Evolutionary conservation across 2,888 invertebrate genomes (phyloP), one percentile per base, ranked within the genome.

Genomic region (Drosophila subsilvestris): DNA sequence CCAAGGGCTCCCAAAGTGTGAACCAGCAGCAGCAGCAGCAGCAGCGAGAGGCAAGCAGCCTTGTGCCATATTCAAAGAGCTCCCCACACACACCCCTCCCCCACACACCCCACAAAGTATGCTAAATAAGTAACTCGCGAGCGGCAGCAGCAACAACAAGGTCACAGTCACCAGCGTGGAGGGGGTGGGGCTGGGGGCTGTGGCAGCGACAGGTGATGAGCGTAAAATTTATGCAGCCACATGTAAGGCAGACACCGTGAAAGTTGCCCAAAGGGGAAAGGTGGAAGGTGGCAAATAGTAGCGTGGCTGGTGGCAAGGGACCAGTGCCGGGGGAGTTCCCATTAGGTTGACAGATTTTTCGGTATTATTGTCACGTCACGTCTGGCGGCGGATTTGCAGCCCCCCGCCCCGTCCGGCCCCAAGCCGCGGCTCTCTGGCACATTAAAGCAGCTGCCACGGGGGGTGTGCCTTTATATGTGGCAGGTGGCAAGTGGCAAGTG

Each of bases 141-240:
- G 56, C 61, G 62, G 47, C 56, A 63, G 47, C 56, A 63, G 54
- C 75, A 80, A 73, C 76, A 86, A 86, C 74, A 81, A 86, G 81
- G 81, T 81, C 81, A 78, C 62, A 65, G 53, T 43, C 63, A 60
- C 27, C 42, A 53, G 29, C 12, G 47, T 7, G 57, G 27, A 2
- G 2, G 27, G 4, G 20, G 37, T 5, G 29, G n/a, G 20, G 53
- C 58, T n/a, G 58, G 55, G 56, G 20, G 47, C 56, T 43, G 20
- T 37, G 37, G 37, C 59, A 42, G 75, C 78, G 73, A 76, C 86
- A 83, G 82, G 84, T 84, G 84, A 84, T 83, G 84, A 88, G 86
- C 86, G 80, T 87, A 78, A 84, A 84, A 84, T 82, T 88, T 84
- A 84, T 88, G 84, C 84, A 86, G 80, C 86, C 86, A 88, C 84